phyloP scores from a whole-genome alignment of 2,797 vertebrate genomes.

The Helarctos malayanus region DNA sequence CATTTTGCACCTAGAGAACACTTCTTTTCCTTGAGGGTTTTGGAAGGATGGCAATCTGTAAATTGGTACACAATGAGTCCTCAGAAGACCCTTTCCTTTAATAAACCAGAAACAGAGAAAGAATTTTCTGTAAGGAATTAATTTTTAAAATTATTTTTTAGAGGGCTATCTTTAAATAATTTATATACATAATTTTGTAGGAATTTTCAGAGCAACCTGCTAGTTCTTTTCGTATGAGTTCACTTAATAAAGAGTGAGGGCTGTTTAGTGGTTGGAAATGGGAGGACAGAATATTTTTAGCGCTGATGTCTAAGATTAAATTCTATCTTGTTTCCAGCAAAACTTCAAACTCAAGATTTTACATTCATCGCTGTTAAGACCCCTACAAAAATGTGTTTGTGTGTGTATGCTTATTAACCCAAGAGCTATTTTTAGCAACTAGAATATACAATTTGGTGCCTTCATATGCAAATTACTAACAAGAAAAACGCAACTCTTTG shows the following conservation, averaged over 20 bases:
- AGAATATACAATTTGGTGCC: not conserved
- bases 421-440: not conserved
- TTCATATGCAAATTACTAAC: not conserved
- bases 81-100: slow-evolving; percentile 67
- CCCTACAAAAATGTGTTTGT: not conserved
- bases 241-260: not conserved
- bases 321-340: not conserved
- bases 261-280: fast-evolving
- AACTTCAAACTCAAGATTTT: not conserved
- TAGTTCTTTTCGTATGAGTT: not conserved
- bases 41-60: slow-evolving; percentile 65
- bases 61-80: slow-evolving; percentile 66
- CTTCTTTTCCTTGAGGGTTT: not conserved
- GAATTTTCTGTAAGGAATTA: slow-evolving; percentile 67
- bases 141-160: slow-evolving; percentile 78
- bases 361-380: not conserved
- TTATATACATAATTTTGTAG: slow-evolving; percentile 69
- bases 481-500: not conserved
- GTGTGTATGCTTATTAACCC: not conserved
- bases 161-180: slow-evolving; percentile 73
- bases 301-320: not conserved
- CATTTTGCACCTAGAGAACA: not conserved
- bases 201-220: not conserved
- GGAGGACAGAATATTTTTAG: fast-evolving
- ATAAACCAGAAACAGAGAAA: slow-evolving; percentile 82